Percentiles rank a stretch among this genome's conserved stretches.
Conservation (phyloP, 2,113 vertebrate genomes). For the Spea multiplicata region DNA sequence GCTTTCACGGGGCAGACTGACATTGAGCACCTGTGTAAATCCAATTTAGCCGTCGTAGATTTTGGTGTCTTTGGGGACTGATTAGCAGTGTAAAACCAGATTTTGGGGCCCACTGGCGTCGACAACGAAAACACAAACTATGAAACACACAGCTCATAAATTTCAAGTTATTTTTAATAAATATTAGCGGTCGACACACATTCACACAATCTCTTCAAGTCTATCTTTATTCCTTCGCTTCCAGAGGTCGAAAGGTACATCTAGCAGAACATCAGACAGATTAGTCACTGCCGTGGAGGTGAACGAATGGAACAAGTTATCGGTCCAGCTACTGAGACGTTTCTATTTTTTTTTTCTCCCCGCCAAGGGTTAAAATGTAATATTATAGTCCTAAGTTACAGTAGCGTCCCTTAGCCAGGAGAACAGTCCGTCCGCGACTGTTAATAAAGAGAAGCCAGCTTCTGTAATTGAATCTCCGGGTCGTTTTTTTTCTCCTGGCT, state of each 20-base stretch:
- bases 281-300: not conserved
- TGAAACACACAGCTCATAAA: not conserved
- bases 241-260: not conserved
- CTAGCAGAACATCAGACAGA: not conserved
- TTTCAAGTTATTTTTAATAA: slow-evolving; percentile 42
- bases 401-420: not conserved
- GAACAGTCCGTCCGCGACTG: not conserved
- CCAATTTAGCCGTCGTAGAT: too few species aligned
- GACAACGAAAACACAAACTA: not conserved
- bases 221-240: slow-evolving; percentile 19
- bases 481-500: slow-evolving; percentile 42
- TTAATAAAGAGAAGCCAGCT: not conserved
- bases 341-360: too few species aligned
- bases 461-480: not conserved
- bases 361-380: too few species aligned
- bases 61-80: too few species aligned
- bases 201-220: slow-evolving; percentile 46
- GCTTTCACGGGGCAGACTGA: too few species aligned
- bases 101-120: too few species aligned
- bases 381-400: too few species aligned
- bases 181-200: slow-evolving; percentile 41
- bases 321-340: too few species aligned
- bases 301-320: not conserved
- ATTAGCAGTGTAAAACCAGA: too few species aligned
- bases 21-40: too few species aligned